Conservation (phyloP, 1,140 invertebrate species). For the Scylla paramamosain region DNA sequence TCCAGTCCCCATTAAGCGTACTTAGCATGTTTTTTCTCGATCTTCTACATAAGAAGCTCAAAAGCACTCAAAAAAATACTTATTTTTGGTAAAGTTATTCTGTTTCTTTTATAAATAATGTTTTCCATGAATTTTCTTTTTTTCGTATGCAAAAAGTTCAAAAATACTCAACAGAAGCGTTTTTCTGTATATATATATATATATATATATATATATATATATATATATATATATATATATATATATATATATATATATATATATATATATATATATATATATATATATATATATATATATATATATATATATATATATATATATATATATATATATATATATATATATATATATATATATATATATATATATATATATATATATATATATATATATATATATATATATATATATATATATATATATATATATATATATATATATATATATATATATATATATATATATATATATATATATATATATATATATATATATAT, state of each 20-base stretch:
- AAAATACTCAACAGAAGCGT: no score
- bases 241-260: slow-evolving; percentile 40
- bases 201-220: slow-evolving; percentile 46
- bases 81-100: no score
- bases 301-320: slow-evolving; percentile 49
- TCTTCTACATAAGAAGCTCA: no score
- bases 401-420: slow-evolving; percentile 47
- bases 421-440: slow-evolving; percentile 49
- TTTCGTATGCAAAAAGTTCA: no score
- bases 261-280: slow-evolving; percentile 49
- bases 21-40: no score
- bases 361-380: slow-evolving; percentile 40
- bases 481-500: slow-evolving; percentile 26
- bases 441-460: slow-evolving; percentile 50
- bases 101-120: no score
- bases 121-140: no score
- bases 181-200: slow-evolving; percentile 38
- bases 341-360: slow-evolving; percentile 32
- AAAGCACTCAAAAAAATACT: no score
- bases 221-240: slow-evolving; percentile 41
- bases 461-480: slow-evolving; percentile 26
- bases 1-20: no score
- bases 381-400: slow-evolving; percentile 46
- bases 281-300: slow-evolving; percentile 43
- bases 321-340: slow-evolving; percentile 43